These are phyloP conservation scores for Crotalus viridis DNA, from an alignment of 2,113 vertebrate species.

Conservation along the genomic window DNA sequence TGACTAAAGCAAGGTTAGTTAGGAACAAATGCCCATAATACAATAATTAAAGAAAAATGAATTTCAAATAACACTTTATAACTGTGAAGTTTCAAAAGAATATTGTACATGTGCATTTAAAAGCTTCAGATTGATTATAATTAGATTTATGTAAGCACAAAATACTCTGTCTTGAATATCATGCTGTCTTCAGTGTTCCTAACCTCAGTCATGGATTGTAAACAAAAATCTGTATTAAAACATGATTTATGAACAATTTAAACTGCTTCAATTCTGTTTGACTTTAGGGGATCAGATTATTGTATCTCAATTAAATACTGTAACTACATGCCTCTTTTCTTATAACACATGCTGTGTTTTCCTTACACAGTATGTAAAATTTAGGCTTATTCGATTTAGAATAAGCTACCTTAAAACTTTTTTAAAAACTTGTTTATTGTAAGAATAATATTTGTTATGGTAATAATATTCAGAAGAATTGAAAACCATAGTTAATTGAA, in stretches of 20 bases:
- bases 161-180: background rate
- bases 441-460: background rate
- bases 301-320: background rate
- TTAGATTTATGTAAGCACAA: background rate
- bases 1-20: conserved; percentile 67
- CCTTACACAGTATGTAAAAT: background rate
- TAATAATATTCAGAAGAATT: background rate
- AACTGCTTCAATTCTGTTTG: background rate
- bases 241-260: background rate
- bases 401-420: background rate
- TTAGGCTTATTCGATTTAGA: background rate
- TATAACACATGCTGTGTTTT: background rate
- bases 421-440: background rate
- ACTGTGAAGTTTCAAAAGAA: conserved; percentile 30
- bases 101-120: background rate
- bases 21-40: conserved; percentile 64
- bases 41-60: conserved; percentile 50
- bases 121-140: background rate
- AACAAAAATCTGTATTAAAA: background rate
- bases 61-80: conserved; percentile 41
- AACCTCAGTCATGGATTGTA: background rate
- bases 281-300: background rate
- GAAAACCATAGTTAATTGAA: background rate
- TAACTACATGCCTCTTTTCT: background rate
- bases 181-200: background rate